Percentiles rank a stretch among this genome's conserved stretches.
Evolutionary conservation across 2,888 invertebrate species (phyloP).

Genomic region (Synergus itoensis): DNA sequence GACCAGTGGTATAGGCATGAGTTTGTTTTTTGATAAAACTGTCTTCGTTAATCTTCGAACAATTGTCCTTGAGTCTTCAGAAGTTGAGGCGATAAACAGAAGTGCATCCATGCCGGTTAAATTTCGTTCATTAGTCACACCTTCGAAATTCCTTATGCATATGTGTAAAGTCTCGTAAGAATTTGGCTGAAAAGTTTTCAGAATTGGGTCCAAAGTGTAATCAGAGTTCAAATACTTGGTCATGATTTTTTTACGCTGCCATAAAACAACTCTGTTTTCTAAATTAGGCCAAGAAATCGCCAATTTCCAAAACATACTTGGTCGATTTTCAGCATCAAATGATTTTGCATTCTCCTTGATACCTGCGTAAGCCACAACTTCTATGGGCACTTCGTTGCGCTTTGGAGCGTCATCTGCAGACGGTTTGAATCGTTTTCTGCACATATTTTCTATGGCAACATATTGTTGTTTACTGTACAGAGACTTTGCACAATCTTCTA

Average conservation of each 20-base stretch:
- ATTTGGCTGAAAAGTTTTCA: constrained; percentile 68
- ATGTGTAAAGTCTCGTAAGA: constrained; percentile 67
- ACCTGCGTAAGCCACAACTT: constrained; percentile 78
- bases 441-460: constrained; percentile 78
- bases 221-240: constrained; percentile 78
- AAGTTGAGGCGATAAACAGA: constrained; percentile 65
- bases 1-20: constrained; percentile 71
- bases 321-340: constrained; percentile 76
- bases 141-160: constrained; percentile 72
- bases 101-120: constrained; percentile 70
- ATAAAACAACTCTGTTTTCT: constrained; percentile 77
- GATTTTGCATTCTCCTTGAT: constrained; percentile 79
- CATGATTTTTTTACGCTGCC: constrained; percentile 79
- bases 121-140: constrained; percentile 61
- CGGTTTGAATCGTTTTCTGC: constrained; percentile 70
- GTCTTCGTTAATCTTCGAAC: constrained; percentile 67
- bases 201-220: constrained; percentile 63
- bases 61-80: constrained; percentile 63
- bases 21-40: constrained; percentile 67
- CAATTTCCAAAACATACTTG: constrained; percentile 82
- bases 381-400: constrained; percentile 74
- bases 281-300: constrained; percentile 81
- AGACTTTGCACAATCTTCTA: constrained; percentile 77
- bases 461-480: constrained; percentile 78
- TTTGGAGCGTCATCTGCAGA: constrained; percentile 36